Conservation (phyloP, 2,888 invertebrate genomes). For the Papilio protenor region DNA sequence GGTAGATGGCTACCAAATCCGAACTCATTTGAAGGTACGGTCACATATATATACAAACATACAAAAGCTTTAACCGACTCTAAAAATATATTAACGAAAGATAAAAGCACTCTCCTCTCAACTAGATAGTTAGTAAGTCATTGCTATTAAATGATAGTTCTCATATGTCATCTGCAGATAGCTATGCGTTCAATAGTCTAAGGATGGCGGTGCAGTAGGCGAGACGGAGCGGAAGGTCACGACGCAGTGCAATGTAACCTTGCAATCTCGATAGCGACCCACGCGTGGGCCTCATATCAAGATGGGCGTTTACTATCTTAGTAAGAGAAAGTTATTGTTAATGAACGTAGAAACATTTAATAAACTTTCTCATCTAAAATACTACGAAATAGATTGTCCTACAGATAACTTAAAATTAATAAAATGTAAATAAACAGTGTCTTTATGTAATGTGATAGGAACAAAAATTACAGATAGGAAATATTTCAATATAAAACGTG, state of each 20-base stretch:
- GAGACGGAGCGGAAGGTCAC: slow-evolving; percentile 37
- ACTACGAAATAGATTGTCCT: neutral
- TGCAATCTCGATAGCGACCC: slow-evolving; percentile 40
- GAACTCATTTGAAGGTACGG: too few relatives aligned
- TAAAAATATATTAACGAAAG: too few relatives aligned
- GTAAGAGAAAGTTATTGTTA: slow-evolving; percentile 1
- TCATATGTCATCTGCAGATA: neutral
- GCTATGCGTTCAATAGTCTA: neutral
- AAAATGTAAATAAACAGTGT: neutral
- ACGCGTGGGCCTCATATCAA: slow-evolving; percentile 42
- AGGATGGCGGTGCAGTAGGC: slow-evolving; percentile 30
- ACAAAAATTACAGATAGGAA: neutral
- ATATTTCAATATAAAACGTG: neutral
- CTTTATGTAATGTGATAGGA: neutral
- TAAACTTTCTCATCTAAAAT: neutral
- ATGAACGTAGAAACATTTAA: neutral
- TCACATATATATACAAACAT: too few relatives aligned
- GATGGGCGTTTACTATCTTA: slow-evolving; percentile 31
- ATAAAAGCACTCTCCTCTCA: neutral
- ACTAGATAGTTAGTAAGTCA: too few relatives aligned
- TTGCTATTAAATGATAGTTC: neutral
- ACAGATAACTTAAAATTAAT: too few relatives aligned
- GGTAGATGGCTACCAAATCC: too few relatives aligned
- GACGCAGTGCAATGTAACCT: slow-evolving; percentile 43
- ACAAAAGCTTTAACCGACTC: too few relatives aligned